Evolutionary conservation across 2,888 invertebrate genomes (phyloP), one percentile per base, ranked within the genome.

Genomic region (Sminthurides aquaticus): DNA sequence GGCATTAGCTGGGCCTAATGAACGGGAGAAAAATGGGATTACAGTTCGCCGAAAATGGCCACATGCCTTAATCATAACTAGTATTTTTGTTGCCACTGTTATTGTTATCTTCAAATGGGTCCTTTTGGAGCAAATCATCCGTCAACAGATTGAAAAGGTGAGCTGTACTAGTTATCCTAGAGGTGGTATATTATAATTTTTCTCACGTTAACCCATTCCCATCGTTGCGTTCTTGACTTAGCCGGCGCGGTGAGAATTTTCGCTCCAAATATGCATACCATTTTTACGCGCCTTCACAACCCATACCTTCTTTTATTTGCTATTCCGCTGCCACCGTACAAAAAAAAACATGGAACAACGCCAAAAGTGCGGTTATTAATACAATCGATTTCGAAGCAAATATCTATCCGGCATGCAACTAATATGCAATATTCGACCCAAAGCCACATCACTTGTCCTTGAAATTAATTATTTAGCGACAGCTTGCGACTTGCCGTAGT

Each of bases 31-130:
- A 34, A 5, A 5, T 15, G 15, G 43, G 5, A 34, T 5, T 34
- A 52, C 5, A 52, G 8, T 22, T 5, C 18, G 22, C 11, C 18
- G 20, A 52, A 67, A 64, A 43, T 70, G 71, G 62, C 72, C 72
- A 5, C 60, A 62, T n/a, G 67, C 65, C 2, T 55, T 72, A 25
- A 60, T 71, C 11, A 52, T 71, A 11, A 62, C 66, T 2, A 70
- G 69, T 54, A 62, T 72, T 29, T 22, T 62, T 28, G 64, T 69
- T 28, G 34, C 71, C 15, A 60, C 66, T 57, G 59, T 71, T 18
- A 71, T 69, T 24, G 69, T 69, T n/a, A 56, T 72, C 27, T 72
- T 72, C 66, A 72, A 70, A 61, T 69, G 66, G 67, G 65, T 71
- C 64, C 71, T 69, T 3, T 67, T 72, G 34, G 72, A 71, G 49